Conservation (phyloP, 2,113 vertebrate genomes). For the Butorides virescens region DNA sequence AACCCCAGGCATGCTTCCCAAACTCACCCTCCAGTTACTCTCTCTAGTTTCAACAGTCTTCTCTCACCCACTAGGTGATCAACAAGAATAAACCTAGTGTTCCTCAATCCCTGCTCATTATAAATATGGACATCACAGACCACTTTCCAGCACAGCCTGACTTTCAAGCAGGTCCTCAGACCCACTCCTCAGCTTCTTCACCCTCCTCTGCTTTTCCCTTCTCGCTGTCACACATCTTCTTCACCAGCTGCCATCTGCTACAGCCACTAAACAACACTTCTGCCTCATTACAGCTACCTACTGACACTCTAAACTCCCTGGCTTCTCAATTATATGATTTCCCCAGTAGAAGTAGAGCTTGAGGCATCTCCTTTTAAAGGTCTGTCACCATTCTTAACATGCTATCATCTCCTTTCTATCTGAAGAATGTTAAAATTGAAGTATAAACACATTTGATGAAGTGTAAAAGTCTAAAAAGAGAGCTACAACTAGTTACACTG, state of each 20-base stretch:
- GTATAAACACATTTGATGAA: background rate
- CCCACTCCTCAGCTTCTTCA: background rate
- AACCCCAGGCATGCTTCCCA: background rate
- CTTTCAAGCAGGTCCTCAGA: background rate
- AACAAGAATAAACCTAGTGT: background rate
- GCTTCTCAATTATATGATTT: background rate
- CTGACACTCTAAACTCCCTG: background rate
- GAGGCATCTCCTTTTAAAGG: background rate
- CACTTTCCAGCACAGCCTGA: background rate
- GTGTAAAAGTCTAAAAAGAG: background rate
- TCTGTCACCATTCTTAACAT: background rate
- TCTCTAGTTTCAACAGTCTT: background rate
- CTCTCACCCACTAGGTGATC: background rate
- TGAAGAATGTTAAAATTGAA: background rate
- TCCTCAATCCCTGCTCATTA: background rate
- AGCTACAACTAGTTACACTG: background rate
- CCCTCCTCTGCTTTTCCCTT: background rate
- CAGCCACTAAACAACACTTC: background rate
- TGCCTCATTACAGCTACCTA: background rate
- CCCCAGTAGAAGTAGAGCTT: background rate
- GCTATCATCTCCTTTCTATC: background rate
- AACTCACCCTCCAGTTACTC: background rate
- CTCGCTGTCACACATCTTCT: background rate
- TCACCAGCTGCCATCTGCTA: background rate
- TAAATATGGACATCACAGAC: background rate